These are phyloP conservation scores for Meliscaeva auricollis DNA, from an alignment of 2,888 invertebrate species.

Conservation along the genomic window DNA sequence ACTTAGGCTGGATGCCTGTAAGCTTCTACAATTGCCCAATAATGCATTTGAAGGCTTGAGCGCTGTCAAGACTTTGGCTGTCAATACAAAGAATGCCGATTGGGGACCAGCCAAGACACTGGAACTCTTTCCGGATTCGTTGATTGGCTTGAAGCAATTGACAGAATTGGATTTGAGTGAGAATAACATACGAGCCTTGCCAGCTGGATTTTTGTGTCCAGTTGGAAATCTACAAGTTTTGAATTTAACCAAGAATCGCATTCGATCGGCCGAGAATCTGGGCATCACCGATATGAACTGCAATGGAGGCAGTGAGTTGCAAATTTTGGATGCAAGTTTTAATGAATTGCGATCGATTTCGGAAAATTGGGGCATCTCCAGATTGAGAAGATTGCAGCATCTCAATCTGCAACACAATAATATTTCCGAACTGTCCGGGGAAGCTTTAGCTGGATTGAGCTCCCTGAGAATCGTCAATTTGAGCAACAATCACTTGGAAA, in stretches of 20 bases:
- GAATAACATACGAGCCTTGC: slow-evolving; percentile 92
- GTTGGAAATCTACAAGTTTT: slow-evolving; percentile 91
- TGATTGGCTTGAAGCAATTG: slow-evolving; percentile 91
- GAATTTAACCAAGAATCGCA: slow-evolving; percentile 93
- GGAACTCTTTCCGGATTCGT: slow-evolving; percentile 89
- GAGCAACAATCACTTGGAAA: slow-evolving; percentile 93
- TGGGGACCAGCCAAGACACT: slow-evolving; percentile 91
- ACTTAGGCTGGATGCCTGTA: slow-evolving; percentile 91
- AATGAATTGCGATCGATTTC: slow-evolving; percentile 91
- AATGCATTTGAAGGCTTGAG: slow-evolving; percentile 92
- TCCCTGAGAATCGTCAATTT: slow-evolving; percentile 93
- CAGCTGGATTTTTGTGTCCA: slow-evolving; percentile 91
- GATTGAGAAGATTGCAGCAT: slow-evolving; percentile 91
- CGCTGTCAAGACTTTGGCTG: slow-evolving; percentile 88
- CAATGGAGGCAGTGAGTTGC: slow-evolving; percentile 89
- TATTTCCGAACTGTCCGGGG: slow-evolving; percentile 91
- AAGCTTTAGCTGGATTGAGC: slow-evolving; percentile 91
- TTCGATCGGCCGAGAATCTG: slow-evolving; percentile 91
- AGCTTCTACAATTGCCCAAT: slow-evolving; percentile 89
- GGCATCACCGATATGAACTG: slow-evolving; percentile 87
- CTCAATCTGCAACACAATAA: slow-evolving; percentile 93
- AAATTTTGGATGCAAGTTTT: slow-evolving; percentile 91
- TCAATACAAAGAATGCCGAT: slow-evolving; percentile 92
- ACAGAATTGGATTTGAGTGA: slow-evolving; percentile 92
- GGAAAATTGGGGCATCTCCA: slow-evolving; percentile 90